phyloP scores from a whole-genome alignment of 2,888 invertebrate genomes.

The Hirtodrosophila duncani region DNA sequence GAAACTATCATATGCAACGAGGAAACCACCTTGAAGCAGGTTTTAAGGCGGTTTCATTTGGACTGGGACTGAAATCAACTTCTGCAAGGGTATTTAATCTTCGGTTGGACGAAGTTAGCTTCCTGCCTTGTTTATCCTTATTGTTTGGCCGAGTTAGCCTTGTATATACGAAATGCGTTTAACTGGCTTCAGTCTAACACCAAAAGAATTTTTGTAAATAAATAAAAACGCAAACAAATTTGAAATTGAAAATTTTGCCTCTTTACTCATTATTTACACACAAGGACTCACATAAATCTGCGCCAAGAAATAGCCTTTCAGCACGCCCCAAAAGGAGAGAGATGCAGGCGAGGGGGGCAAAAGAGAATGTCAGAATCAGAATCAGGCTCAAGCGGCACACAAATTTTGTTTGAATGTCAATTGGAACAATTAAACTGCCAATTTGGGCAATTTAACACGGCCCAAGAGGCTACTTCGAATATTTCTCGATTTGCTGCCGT shows the following conservation, averaged over 20 bases:
- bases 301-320: no score
- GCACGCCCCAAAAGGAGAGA: conserved; percentile 37
- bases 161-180: conserved; percentile 28
- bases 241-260: conserved; percentile 19
- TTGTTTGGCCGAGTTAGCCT: conserved; percentile 18
- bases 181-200: conserved; percentile 15
- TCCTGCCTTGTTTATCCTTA: no score
- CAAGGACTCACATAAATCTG: conserved; percentile 38
- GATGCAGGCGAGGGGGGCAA: no score
- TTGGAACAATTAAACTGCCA: conserved; percentile 70
- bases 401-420: conserved; percentile 54
- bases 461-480: conserved; percentile 15
- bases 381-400: conserved; percentile 49
- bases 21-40: no score
- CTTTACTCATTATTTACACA: conserved; percentile 6
- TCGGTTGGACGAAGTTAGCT: no score
- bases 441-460: conserved; percentile 61
- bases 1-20: no score
- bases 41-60: no score
- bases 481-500: conserved; percentile 7
- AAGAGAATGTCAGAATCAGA: conserved; percentile 27
- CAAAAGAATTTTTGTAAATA: conserved; percentile 64
- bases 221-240: conserved; percentile 57
- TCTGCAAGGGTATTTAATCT: no score
- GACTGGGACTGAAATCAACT: no score